Conservation (phyloP, 2,888 invertebrate genomes). For the Siphlonurus alternatus region DNA sequence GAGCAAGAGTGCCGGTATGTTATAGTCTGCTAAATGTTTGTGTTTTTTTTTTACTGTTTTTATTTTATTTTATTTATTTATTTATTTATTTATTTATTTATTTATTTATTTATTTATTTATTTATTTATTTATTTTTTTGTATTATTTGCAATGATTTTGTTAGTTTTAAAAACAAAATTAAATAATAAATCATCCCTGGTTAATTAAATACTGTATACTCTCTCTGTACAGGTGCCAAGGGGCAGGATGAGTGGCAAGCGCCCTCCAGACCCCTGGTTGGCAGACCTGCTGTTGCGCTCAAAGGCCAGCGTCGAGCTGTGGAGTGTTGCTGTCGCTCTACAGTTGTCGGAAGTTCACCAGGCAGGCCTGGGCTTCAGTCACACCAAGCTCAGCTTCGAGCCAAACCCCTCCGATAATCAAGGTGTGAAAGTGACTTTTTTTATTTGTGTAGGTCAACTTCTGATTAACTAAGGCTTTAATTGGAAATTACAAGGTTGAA, state of each 20-base stretch:
- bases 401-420: neutral
- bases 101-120: too few relatives aligned
- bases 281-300: neutral
- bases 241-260: neutral
- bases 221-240: neutral
- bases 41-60: neutral
- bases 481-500: too few relatives aligned
- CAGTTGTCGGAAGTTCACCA: constrained; percentile 13
- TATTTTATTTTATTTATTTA: too few relatives aligned
- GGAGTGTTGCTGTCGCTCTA: constrained; percentile 36
- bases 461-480: too few relatives aligned
- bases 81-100: too few relatives aligned
- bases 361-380: constrained; percentile 33
- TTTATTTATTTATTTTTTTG: too few relatives aligned
- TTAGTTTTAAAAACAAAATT: neutral
- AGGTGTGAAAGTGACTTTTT: neutral
- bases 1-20: neutral
- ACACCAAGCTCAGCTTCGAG: constrained; percentile 26
- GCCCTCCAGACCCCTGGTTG: constrained; percentile 5
- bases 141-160: neutral
- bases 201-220: neutral
- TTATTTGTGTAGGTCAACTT: too few relatives aligned
- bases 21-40: neutral
- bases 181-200: neutral
- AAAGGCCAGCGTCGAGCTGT: constrained; percentile 43